A percentile compares a stretch with the other conserved stretches of the same genome.
phyloP scores from a whole-genome alignment of 2,797 vertebrate species.

The Gymnopithys bicolor region DNA sequence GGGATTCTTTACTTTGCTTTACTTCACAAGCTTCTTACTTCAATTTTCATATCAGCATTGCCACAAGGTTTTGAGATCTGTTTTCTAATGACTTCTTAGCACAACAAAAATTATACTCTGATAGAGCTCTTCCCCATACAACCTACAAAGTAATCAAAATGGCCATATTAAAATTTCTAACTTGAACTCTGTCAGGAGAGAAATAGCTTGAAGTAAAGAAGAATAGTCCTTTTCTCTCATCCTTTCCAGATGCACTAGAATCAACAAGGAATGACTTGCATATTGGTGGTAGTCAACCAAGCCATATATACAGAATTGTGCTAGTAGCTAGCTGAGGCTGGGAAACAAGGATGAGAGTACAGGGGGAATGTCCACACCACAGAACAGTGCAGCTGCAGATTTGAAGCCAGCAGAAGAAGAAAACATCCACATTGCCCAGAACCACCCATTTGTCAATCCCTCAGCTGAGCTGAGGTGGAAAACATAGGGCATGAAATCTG shows the following conservation, averaged over 20 bases:
- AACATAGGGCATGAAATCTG: background rate
- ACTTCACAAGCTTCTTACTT: too few species aligned
- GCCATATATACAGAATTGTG: background rate
- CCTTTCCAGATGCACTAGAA: background rate
- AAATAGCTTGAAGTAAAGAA: background rate
- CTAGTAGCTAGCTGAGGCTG: background rate
- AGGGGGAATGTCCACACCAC: background rate
- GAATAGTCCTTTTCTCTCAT: background rate
- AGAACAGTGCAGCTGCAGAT: background rate
- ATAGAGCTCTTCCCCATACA: background rate
- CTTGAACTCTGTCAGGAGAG: background rate
- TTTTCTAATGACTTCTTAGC: background rate
- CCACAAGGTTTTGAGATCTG: background rate
- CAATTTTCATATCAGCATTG: constrained; percentile 1
- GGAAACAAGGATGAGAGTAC: background rate
- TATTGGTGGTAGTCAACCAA: background rate
- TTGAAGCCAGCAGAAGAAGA: background rate
- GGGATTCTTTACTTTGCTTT: constrained; percentile 15
- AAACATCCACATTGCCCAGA: background rate
- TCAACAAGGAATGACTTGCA: background rate
- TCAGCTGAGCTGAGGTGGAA: background rate
- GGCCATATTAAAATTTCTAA: background rate
- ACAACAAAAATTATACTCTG: background rate
- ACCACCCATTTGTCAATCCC: rapidly evolving
- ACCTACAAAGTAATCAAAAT: background rate